A percentile compares a stretch with the other conserved stretches of the same genome.
These are phyloP conservation scores for Zaprionus obscuricornis DNA, from an alignment of 2,888 invertebrate genomes.

Conservation along the genomic window DNA sequence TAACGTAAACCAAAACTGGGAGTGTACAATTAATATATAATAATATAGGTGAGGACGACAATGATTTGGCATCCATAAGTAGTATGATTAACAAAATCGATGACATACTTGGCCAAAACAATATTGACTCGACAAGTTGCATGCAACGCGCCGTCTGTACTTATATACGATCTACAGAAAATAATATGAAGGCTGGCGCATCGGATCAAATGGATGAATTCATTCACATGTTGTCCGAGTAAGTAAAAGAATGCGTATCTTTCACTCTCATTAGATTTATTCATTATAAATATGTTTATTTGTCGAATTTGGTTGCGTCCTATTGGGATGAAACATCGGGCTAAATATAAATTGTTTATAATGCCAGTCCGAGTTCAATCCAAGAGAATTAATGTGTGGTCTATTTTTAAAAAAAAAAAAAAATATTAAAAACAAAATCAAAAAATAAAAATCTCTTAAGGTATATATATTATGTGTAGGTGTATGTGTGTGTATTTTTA, in stretches of 20 bases:
- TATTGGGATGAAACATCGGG: conserved; percentile 19
- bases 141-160: conserved; percentile 89
- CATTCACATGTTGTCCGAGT: conserved; percentile 87
- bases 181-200: conserved; percentile 86
- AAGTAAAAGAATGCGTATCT: conserved; percentile 73
- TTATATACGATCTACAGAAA: conserved; percentile 89
- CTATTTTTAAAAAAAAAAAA: conserved; percentile 31
- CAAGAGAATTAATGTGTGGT: conserved; percentile 11
- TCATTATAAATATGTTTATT: conserved; percentile 7
- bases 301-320: conserved; percentile 32
- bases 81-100: conserved; percentile 88
- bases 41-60: conserved; percentile 85
- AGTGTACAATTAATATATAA: too few relatives aligned
- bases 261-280: too few relatives aligned
- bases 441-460: conserved; percentile 5
- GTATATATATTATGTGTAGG: neutral
- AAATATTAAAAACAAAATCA: conserved; percentile 9
- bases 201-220: conserved; percentile 87
- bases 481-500: neutral
- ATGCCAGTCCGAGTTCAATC: conserved; percentile 27
- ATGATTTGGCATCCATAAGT: conserved; percentile 86
- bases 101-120: conserved; percentile 87
- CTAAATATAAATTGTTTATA: conserved; percentile 45
- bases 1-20: too few relatives aligned
- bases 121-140: conserved; percentile 89